These are phyloP conservation scores for Drosophila infuscata DNA, from an alignment of 2,888 invertebrate genomes.

Conservation along the genomic window DNA sequence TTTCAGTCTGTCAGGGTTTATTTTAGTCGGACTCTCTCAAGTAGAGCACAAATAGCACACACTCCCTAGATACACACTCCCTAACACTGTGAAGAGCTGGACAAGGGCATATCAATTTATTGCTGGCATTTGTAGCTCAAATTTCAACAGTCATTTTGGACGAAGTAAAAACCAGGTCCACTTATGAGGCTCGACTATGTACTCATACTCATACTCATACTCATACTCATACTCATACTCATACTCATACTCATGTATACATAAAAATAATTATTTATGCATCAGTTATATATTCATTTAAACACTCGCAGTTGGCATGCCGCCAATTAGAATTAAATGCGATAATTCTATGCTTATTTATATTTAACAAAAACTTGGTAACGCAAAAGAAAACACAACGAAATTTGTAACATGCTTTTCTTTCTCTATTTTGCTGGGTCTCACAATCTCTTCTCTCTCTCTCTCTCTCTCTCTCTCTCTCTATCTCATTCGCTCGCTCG, in stretches of 20 bases:
- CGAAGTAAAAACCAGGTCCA: constrained; percentile 27
- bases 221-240: neutral
- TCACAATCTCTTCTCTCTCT: neutral
- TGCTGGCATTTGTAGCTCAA: constrained; percentile 54
- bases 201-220: no score
- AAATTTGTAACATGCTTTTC: constrained; percentile 46
- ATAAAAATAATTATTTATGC: neutral
- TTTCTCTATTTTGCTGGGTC: constrained; percentile 20
- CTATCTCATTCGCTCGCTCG: neutral
- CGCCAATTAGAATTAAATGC: constrained; percentile 45
- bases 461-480: neutral
- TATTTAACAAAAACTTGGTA: constrained; percentile 45
- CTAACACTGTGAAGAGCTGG: constrained; percentile 20
- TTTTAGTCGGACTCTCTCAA: no score
- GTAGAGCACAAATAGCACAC: constrained; percentile 4
- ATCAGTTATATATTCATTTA: constrained; percentile 13
- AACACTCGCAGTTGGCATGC: constrained; percentile 17
- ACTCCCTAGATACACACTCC: constrained; percentile 4
- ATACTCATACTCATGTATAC: neutral
- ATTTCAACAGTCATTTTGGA: constrained; percentile 26
- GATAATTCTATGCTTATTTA: constrained; percentile 72
- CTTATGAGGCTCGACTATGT: constrained; percentile 18
- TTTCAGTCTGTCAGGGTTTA: neutral
- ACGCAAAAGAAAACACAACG: constrained; percentile 50
- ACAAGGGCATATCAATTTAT: constrained; percentile 66